phyloP scores from a whole-genome alignment of 2,797 vertebrate species.

The Sebastiscus tertius region DNA sequence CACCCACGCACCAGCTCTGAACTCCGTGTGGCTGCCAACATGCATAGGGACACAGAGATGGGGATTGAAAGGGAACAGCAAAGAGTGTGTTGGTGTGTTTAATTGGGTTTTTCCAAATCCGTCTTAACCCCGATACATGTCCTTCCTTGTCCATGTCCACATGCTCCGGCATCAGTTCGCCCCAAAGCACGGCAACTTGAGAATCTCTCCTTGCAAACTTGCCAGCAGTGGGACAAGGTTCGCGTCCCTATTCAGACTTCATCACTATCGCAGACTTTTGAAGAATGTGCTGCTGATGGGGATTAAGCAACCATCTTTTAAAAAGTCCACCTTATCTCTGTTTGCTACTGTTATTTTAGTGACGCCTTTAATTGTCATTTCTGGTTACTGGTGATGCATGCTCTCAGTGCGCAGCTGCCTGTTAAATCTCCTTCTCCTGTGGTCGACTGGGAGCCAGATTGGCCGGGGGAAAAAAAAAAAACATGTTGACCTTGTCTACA shows the following conservation, averaged over 20 bases:
- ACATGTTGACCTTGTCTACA: constrained; percentile 77
- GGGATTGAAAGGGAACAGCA: constrained; percentile 48
- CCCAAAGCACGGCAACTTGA: constrained; percentile 28
- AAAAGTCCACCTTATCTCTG: constrained; percentile 47
- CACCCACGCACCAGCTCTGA: constrained; percentile 23
- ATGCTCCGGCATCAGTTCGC: constrained; percentile 43
- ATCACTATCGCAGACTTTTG: constrained; percentile 27
- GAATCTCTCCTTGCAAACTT: constrained; percentile 21
- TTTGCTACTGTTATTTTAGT: constrained; percentile 48
- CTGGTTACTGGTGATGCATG: constrained; percentile 47
- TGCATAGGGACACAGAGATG: constrained; percentile 43
- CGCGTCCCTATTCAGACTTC: constrained; percentile 28
- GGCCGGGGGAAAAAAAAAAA: constrained; percentile 26
- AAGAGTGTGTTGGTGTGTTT: constrained; percentile 62
- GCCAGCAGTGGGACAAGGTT: constrained; percentile 23
- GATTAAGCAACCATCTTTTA: constrained; percentile 45
- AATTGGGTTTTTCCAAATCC: constrained; percentile 74
- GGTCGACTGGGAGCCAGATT: constrained; percentile 67
- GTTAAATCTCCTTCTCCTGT: constrained; percentile 51
- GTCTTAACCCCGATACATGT: constrained; percentile 59
- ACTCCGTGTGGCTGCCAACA: constrained; percentile 51
- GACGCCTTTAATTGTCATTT: constrained; percentile 59
- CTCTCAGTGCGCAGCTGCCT: constrained; percentile 38
- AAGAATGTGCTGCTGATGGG: constrained; percentile 32
- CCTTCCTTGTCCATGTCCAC: constrained; percentile 24